Base-by-base conservation (phyloP, 2,888 invertebrate species). In the Abrostola tripartita region DNA sequence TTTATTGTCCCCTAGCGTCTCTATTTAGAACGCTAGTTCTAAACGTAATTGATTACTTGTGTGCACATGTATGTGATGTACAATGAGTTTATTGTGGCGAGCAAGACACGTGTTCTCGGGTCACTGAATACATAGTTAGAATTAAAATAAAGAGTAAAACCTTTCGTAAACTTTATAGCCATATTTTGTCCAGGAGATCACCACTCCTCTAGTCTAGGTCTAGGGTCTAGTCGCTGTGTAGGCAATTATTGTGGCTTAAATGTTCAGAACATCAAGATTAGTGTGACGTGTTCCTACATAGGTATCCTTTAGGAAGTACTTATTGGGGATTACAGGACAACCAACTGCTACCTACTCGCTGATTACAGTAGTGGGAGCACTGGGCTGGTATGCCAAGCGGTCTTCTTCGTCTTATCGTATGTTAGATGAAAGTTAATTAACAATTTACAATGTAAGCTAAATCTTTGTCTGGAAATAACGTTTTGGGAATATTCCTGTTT, bases 241-340 rank as follows among this genome's bases (percentile, higher is more conserved):
- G 42, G 54, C 50, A 38, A 58, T 54, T 57, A 69, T 37, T 40
- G 9, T 50, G 37, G 55, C 54, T 65, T 56, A 60, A 7, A 42
- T 37, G 52, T 42, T 24, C 40, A 24, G 37, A 10, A 47, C 38
- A 37, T 24, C n/a, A 49, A 58, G 59, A 70, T 65, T 55, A 55
- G 36, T 55, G 12, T 55, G 24, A 24, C 24, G 24, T 24, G 24
- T 24, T 24, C n/a, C n/a, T n/a, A n/a, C 24, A 24, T 1, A 24
- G 24, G 24, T 24, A 58, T 59, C 47, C 47, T 59, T 42, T 49
- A 47, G 42, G 49, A 44, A 40, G 35, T 44, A 24, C 24, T 24
- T 24, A 24, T 24, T 24, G 14, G 35, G 56, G 52, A 56, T 50
- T 71, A 44, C 42, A 37, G 11, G 49, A 12, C 35, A 9, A 60